Evolutionary conservation across 2,113 vertebrate species (phyloP).

Genomic region (Maccullochella peelii): DNA sequence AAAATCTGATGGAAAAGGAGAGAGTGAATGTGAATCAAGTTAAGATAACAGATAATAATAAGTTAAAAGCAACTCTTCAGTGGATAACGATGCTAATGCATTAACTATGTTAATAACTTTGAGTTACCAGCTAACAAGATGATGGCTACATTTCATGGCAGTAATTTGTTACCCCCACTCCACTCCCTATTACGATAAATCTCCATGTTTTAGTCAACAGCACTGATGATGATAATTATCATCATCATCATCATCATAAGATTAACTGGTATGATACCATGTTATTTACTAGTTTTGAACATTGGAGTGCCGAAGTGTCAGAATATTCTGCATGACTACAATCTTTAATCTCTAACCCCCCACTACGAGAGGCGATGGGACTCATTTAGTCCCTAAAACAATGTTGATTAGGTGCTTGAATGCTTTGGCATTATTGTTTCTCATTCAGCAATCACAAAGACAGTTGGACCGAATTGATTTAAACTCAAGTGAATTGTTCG

Average conservation of each 20-base stretch:
- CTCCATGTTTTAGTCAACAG: not conserved
- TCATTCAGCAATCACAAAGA: conserved; percentile 60
- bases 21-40: not conserved
- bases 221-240: not conserved
- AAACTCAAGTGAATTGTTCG: conserved; percentile 45
- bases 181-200: not conserved
- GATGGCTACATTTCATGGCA: not conserved
- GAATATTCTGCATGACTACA: conserved; percentile 8
- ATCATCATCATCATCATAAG: no score
- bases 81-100: not conserved
- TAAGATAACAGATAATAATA: not conserved
- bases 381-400: conserved; percentile 44
- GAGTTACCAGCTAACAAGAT: not conserved
- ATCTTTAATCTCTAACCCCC: conserved; percentile 7
- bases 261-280: not conserved
- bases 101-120: not conserved
- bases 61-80: not conserved
- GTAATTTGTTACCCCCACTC: not conserved
- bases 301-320: not conserved
- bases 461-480: conserved; percentile 50
- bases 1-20: not conserved
- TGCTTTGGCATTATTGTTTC: conserved; percentile 42
- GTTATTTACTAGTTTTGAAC: not conserved
- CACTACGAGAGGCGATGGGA: not conserved
- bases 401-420: conserved; percentile 43